Evolutionary conservation across 2,113 vertebrate genomes (phyloP).

Genomic region (Nothoprocta pentlandii): DNA sequence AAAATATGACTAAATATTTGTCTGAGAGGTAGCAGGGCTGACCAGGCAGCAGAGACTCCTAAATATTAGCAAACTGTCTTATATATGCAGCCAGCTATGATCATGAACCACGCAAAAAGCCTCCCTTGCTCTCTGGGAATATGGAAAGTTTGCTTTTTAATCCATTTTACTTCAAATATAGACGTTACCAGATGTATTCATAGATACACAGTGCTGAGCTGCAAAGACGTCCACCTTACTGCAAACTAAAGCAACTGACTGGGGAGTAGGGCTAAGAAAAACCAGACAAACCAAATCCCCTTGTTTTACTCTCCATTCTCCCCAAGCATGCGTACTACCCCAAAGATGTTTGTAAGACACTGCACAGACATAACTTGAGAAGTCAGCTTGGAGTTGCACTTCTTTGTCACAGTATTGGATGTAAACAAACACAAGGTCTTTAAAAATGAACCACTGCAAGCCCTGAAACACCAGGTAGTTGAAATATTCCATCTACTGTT

Average conservation of each 20-base stretch:
- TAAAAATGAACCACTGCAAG: background rate
- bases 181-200: background rate
- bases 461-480: background rate
- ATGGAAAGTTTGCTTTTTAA: background rate
- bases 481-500: background rate
- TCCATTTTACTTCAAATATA: background rate
- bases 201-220: background rate
- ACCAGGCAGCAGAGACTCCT: background rate
- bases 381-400: background rate
- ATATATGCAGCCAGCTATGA: accelerated
- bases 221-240: background rate
- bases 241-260: background rate
- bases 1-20: background rate
- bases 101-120: background rate
- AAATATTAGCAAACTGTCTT: background rate
- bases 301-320: background rate
- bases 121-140: background rate
- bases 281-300: too few species aligned
- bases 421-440: background rate
- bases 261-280: background rate
- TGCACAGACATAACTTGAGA: background rate
- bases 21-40: background rate
- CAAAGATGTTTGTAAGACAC: background rate
- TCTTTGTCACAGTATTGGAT: background rate
- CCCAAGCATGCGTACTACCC: accelerated